phyloP scores from a whole-genome alignment of 2,888 invertebrate species.

The Melieria crassipennis region DNA sequence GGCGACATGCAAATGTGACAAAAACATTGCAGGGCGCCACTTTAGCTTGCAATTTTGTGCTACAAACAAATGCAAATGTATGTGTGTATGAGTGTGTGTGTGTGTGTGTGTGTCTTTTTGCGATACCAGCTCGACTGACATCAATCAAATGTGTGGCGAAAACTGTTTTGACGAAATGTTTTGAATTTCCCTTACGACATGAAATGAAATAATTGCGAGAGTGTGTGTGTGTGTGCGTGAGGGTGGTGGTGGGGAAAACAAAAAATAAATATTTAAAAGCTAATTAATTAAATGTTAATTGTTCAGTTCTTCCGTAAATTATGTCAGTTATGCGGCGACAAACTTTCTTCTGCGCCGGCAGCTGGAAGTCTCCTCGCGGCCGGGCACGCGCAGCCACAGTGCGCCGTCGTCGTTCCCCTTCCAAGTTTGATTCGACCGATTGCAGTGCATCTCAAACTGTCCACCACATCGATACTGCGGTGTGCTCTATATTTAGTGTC shows the following conservation, averaged over 20 bases:
- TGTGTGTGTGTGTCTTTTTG: not conserved
- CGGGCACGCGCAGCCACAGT: constrained; percentile 62
- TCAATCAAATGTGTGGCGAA: too few species aligned
- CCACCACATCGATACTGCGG: constrained; percentile 9
- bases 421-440: not conserved
- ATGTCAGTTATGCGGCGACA: not conserved
- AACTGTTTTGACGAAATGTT: too few species aligned
- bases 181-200: too few species aligned
- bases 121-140: not conserved
- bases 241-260: not conserved
- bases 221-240: not conserved
- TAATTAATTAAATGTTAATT: constrained; percentile 16
- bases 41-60: not conserved
- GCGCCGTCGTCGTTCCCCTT: constrained; percentile 27
- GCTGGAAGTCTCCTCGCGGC: constrained; percentile 66
- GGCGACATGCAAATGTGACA: constrained; percentile 10
- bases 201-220: not conserved
- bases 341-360: constrained; percentile 64
- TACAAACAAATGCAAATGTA: not conserved
- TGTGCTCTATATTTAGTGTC: not conserved
- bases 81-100: not conserved
- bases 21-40: constrained; percentile 7
- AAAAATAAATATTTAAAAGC: constrained; percentile 26
- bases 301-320: constrained; percentile 28
- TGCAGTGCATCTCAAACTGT: constrained; percentile 35